Evolutionary conservation across 2,113 vertebrate species (phyloP).

Genomic region (Mesitornis unicolor): DNA sequence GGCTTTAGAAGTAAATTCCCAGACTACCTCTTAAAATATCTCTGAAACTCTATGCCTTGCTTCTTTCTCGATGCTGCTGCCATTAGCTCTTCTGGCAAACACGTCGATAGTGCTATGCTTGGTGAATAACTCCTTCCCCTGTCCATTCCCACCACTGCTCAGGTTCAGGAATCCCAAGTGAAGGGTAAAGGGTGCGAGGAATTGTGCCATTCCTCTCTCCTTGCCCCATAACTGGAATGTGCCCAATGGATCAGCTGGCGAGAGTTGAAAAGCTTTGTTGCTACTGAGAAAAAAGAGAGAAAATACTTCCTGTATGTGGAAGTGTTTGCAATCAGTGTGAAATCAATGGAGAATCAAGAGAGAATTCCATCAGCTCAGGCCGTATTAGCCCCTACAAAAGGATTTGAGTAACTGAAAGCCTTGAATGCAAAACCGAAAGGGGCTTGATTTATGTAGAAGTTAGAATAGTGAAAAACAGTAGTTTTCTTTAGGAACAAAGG

Average conservation of each 20-base stretch:
- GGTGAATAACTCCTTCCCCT: not conserved
- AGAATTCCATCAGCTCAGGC: not conserved
- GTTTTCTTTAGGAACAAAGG: not conserved
- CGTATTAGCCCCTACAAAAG: not conserved
- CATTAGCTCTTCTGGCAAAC: not conserved
- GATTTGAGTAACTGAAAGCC: not conserved
- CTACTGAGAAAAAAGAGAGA: not conserved
- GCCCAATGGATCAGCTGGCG: not conserved
- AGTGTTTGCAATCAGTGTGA: not conserved
- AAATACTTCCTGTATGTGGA: not conserved
- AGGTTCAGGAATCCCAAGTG: not conserved
- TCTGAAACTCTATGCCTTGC: not conserved
- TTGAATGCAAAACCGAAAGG: not conserved
- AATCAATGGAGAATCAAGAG: not conserved
- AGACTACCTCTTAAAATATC: not conserved
- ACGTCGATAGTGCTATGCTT: accelerated
- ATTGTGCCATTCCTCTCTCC: not conserved
- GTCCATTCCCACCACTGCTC: not conserved
- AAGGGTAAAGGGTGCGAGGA: not conserved
- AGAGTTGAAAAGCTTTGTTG: not conserved
- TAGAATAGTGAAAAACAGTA: not conserved
- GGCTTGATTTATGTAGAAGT: not conserved
- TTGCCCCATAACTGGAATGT: not conserved
- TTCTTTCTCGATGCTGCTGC: not conserved
- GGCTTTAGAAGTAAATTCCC: not conserved